phyloP scores from a whole-genome alignment of 2,888 invertebrate species.

The Acrobasis repandana region DNA sequence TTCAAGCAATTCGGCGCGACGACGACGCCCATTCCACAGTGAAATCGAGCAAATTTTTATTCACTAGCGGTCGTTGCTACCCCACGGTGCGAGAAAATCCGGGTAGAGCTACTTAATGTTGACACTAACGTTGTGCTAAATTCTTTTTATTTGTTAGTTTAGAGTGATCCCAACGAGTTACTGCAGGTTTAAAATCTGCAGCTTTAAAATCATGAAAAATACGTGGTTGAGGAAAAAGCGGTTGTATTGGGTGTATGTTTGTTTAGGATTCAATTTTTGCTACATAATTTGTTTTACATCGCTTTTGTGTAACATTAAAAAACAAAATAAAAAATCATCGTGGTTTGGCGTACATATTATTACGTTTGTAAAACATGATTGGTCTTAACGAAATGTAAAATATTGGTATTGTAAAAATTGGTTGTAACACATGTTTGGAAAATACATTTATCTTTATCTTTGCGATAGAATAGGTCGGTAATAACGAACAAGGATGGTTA shows the following conservation, averaged over 20 bases:
- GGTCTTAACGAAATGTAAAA: no score
- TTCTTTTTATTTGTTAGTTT: slow-evolving; percentile 7
- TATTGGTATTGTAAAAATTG: no score
- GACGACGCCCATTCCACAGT: neutral
- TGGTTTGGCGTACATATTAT: no score
- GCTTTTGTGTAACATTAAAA: no score
- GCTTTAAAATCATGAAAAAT: neutral
- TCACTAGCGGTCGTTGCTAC: neutral
- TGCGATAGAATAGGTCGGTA: neutral
- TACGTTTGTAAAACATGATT: no score
- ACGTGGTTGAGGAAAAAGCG: neutral
- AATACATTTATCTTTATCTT: no score
- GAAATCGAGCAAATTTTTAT: neutral
- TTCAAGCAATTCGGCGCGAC: neutral
- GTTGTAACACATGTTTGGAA: no score
- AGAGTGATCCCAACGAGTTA: neutral
- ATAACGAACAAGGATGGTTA: neutral
- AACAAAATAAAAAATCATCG: no score
- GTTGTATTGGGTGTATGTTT: no score
- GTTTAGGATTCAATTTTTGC: neutral
- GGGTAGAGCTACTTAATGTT: neutral
- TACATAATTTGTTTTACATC: neutral
- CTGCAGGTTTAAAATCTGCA: neutral
- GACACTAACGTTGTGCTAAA: slow-evolving; percentile 5
- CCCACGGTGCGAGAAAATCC: neutral